These are phyloP conservation scores for Gobius niger DNA, from an alignment of 2,113 vertebrate genomes.

Conservation along the genomic window DNA sequence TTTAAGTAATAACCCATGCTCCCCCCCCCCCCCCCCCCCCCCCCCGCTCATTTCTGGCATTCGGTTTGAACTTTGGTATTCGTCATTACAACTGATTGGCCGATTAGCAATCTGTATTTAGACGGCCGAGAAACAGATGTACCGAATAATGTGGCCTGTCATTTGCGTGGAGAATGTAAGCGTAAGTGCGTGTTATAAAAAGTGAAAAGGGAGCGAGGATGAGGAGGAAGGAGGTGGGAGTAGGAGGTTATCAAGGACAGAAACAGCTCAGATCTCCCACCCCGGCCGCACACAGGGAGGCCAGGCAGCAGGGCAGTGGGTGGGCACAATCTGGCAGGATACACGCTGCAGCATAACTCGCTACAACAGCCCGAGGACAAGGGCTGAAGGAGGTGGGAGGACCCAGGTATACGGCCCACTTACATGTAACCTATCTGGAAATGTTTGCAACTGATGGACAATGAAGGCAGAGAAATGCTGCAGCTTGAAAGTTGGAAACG, in stretches of 20 bases:
- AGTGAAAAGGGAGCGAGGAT: slow-evolving; percentile 22
- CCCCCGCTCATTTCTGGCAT: neutral
- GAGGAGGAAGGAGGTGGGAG: slow-evolving; percentile 46
- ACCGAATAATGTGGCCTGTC: neutral
- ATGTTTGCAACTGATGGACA: slow-evolving; percentile 13
- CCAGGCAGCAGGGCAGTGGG: slow-evolving; percentile 51
- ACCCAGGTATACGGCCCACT: slow-evolving; percentile 26
- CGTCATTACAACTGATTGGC: neutral
- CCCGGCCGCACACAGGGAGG: slow-evolving; percentile 44
- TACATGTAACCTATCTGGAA: slow-evolving; percentile 28
- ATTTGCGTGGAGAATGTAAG: neutral
- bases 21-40: too few species aligned
- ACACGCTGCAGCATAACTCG: slow-evolving; percentile 16
- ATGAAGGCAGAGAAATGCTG: neutral
- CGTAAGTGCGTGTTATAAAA: slow-evolving; percentile 19
- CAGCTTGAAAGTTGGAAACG: neutral
- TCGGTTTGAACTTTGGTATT: neutral
- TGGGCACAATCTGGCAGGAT: slow-evolving; percentile 49
- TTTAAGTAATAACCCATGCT: too few species aligned
- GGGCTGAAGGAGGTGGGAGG: slow-evolving; percentile 27
- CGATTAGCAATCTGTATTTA: neutral
- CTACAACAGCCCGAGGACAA: slow-evolving; percentile 13
- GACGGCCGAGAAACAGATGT: neutral
- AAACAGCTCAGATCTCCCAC: slow-evolving; percentile 56
- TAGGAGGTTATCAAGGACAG: slow-evolving; percentile 54